Percentiles rank a stretch among this genome's conserved stretches.
Conservation (phyloP, 2,113 vertebrate genomes). For the Corythornis vintsioides region DNA sequence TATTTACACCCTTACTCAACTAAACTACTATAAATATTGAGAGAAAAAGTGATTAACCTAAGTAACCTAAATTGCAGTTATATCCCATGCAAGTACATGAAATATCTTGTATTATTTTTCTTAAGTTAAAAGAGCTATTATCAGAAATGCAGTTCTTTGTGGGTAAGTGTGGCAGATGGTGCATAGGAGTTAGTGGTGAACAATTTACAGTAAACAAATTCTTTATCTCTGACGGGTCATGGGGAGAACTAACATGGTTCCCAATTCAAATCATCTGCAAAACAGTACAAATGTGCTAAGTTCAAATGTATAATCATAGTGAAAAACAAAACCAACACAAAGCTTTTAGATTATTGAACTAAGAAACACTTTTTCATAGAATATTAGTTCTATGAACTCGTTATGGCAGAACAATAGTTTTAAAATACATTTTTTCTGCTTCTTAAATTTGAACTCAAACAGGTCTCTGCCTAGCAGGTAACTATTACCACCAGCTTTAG, state of each 20-base stretch:
- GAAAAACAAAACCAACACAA: not conserved
- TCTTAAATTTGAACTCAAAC: no score
- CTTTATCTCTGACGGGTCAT: constrained; percentile 92
- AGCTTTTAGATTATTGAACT: no score
- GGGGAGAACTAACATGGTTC: constrained; percentile 80
- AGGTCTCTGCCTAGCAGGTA: no score
- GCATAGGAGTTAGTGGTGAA: constrained; percentile 80
- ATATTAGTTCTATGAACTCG: no score
- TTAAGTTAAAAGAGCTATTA: constrained; percentile 76
- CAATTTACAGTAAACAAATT: constrained; percentile 95
- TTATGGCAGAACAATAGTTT: no score
- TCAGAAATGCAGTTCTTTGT: constrained; percentile 74
- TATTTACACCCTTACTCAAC: not conserved
- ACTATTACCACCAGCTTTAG: no score
- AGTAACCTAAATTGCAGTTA: not conserved
- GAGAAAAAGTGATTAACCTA: no score
- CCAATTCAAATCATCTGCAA: constrained; percentile 73
- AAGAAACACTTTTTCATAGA: no score
- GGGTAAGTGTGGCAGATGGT: constrained; percentile 85
- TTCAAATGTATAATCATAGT: constrained; percentile 49
- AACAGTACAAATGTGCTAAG: constrained; percentile 28
- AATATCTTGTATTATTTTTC: constrained; percentile 54
- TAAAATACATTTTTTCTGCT: no score
- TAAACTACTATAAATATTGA: not conserved
- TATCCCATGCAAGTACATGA: not conserved